These are phyloP conservation scores for Pandemis heparana DNA, from an alignment of 2,888 invertebrate genomes.

Conservation along the genomic window DNA sequence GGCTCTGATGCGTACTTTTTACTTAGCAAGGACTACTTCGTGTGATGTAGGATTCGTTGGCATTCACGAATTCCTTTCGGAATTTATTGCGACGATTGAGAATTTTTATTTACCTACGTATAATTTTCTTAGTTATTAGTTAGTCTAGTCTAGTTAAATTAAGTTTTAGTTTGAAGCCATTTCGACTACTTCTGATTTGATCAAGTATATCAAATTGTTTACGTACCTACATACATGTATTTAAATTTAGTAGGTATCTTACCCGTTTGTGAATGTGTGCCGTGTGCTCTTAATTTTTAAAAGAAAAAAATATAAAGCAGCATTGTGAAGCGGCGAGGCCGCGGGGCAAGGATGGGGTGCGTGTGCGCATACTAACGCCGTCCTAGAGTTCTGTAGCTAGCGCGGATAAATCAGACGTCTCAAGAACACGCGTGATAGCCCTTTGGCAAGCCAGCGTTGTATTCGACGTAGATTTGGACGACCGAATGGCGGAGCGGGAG, in stretches of 20 bases:
- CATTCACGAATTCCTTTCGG: not conserved
- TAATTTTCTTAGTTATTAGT: no score
- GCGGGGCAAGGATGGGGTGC: constrained; percentile 33
- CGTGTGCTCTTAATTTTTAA: not conserved
- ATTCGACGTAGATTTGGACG: not conserved
- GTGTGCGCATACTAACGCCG: constrained; percentile 39
- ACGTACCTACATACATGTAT: not conserved
- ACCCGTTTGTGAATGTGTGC: no score
- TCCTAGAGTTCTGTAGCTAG: constrained; percentile 30
- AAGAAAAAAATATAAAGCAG: not conserved
- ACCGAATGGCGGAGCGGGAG: not conserved
- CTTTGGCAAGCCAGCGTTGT: constrained; percentile 4
- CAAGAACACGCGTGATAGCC: constrained; percentile 39
- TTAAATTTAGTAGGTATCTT: no score
- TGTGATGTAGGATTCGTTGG: not conserved
- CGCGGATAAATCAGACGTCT: constrained; percentile 25
- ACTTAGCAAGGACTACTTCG: not conserved
- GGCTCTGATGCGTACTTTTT: constrained; percentile 2
- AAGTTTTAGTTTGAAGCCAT: no score
- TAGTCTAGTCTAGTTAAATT: no score
- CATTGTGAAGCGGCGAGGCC: constrained; percentile 15
- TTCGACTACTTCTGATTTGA: no score
- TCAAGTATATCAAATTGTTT: not conserved
- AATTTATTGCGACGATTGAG: not conserved
- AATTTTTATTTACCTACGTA: not conserved